phyloP scores from a whole-genome alignment of 2,888 invertebrate genomes.

The Drosophila suboccidentalis region DNA sequence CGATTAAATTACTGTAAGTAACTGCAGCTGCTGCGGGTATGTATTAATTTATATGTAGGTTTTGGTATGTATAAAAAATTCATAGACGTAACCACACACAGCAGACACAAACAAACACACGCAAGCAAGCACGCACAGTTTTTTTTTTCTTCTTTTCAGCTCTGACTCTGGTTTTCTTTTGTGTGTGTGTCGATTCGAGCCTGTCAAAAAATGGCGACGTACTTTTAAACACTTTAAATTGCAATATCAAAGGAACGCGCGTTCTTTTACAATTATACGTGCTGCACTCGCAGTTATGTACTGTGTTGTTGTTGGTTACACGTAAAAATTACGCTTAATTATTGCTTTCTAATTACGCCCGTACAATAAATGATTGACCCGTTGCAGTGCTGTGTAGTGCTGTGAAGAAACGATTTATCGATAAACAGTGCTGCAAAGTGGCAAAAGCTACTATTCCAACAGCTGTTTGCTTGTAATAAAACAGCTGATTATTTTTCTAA shows the following conservation, averaged over 20 bases:
- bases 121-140: slow-evolving; percentile 69
- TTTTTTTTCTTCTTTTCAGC: slow-evolving; percentile 63
- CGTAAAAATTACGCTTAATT: slow-evolving; percentile 75
- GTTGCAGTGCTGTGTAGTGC: slow-evolving; percentile 50
- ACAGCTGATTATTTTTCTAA: slow-evolving; percentile 4
- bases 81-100: slow-evolving; percentile 77
- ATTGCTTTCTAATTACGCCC: slow-evolving; percentile 80
- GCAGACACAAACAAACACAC: slow-evolving; percentile 68
- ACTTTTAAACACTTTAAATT: slow-evolving; percentile 55
- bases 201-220: slow-evolving; percentile 78
- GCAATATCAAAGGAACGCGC: slow-evolving; percentile 48
- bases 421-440: slow-evolving; percentile 36
- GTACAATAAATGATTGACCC: slow-evolving; percentile 64
- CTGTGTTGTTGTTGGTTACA: slow-evolving; percentile 67
- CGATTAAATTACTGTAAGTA: slow-evolving; percentile 50
- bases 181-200: slow-evolving; percentile 64
- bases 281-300: slow-evolving; percentile 49
- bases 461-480: slow-evolving; percentile 47
- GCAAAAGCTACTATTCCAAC: slow-evolving; percentile 10
- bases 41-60: slow-evolving; percentile 46
- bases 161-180: slow-evolving; percentile 68
- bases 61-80: slow-evolving; percentile 60
- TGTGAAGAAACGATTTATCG: slow-evolving; percentile 41
- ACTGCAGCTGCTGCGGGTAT: slow-evolving; percentile 24
- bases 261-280: slow-evolving; percentile 40